Evolutionary conservation across 2,888 invertebrate genomes (phyloP).

Genomic region (Drosophila nr. fundita): DNA sequence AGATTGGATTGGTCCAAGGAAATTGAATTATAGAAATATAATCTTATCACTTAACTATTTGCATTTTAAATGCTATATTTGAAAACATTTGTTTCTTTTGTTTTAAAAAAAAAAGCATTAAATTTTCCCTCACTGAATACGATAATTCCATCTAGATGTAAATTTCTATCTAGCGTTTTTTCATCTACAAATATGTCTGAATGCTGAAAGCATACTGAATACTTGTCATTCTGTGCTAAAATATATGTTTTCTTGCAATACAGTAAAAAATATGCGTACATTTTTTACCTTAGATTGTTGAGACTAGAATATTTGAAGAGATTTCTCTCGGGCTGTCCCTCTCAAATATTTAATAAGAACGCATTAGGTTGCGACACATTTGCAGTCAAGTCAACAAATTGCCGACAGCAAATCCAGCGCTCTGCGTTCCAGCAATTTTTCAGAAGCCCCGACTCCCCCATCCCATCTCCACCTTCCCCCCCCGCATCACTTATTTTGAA

Average conservation of each 20-base stretch:
- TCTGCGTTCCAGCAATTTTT: conserved; percentile 28
- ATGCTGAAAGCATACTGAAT: not conserved
- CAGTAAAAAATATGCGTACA: not conserved
- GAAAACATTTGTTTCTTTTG: not conserved
- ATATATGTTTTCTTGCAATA: not conserved
- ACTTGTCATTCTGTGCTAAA: not conserved
- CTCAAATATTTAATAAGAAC: conserved; percentile 74
- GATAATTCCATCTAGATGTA: not conserved
- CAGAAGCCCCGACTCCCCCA: not conserved
- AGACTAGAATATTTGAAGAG: not conserved
- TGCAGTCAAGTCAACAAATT: conserved; percentile 79
- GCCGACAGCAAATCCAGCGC: conserved; percentile 64
- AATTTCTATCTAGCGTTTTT: no score
- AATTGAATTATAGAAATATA: not conserved
- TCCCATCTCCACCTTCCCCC: not conserved
- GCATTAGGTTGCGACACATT: conserved; percentile 78
- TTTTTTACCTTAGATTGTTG: not conserved
- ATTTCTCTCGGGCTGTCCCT: conserved; percentile 11
- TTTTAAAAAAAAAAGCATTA: not conserved
- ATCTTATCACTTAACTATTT: not conserved
- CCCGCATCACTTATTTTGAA: conserved; percentile 4
- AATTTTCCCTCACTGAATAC: no score
- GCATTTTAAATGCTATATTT: not conserved
- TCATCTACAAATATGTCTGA: not conserved
- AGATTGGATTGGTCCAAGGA: not conserved